These are phyloP conservation scores for Theocolax elegans DNA, from an alignment of 1,140 invertebrate species.

Conservation along the genomic window DNA sequence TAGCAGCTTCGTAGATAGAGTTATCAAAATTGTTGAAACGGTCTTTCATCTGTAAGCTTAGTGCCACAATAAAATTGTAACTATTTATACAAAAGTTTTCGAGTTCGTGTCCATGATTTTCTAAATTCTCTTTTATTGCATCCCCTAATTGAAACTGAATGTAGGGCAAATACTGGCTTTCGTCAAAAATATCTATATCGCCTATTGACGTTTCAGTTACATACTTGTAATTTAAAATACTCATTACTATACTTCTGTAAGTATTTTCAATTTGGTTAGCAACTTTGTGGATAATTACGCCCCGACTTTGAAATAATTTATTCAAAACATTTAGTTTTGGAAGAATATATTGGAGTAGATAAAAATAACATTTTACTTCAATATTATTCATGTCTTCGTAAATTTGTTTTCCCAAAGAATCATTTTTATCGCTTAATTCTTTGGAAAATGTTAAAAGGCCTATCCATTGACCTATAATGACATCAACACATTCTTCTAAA, in stretches of 20 bases:
- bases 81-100: neutral
- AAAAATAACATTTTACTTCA: neutral
- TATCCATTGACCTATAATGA: neutral
- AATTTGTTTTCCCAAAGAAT: neutral
- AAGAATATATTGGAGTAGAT: neutral
- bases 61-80: neutral
- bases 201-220: neutral
- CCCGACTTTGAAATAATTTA: neutral
- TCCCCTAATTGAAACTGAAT: neutral
- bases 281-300: neutral
- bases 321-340: neutral
- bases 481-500: neutral
- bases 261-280: neutral
- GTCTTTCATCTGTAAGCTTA: neutral
- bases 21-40: neutral
- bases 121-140: neutral
- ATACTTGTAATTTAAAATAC: neutral
- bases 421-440: neutral
- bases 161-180: neutral
- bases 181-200: neutral
- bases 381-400: neutral
- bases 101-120: neutral
- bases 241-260: neutral
- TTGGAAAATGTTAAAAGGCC: neutral
- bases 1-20: neutral